These are phyloP conservation scores for Enteromius thamalakanensis DNA, from an alignment of 2,797 vertebrate species.

Conservation along the genomic window DNA sequence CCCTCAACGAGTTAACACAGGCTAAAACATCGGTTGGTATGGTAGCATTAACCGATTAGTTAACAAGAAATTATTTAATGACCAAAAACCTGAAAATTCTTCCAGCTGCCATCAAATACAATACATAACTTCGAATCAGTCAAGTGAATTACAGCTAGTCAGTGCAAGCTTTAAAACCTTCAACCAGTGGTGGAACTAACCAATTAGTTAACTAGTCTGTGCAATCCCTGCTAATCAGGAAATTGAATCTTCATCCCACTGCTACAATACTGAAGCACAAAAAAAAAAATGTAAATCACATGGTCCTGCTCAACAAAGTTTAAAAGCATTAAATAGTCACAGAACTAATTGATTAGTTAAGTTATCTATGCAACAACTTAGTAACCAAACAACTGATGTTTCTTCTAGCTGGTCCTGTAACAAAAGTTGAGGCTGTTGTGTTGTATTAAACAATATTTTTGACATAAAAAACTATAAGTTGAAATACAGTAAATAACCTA, in stretches of 20 bases:
- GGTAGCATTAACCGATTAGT: background rate
- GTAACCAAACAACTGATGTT: background rate
- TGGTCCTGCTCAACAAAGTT: background rate
- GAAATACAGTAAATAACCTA: background rate
- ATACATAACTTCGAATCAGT: background rate
- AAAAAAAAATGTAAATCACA: background rate
- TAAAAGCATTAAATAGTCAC: background rate
- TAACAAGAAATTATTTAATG: background rate
- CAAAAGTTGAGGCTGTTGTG: background rate
- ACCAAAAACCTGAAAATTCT: background rate
- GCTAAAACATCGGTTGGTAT: background rate
- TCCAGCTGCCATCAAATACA: background rate
- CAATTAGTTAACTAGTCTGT: background rate
- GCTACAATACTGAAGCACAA: background rate
- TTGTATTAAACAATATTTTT: background rate
- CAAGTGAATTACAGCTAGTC: background rate
- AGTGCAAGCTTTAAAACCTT: background rate
- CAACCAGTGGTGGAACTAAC: background rate
- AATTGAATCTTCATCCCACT: background rate
- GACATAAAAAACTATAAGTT: background rate
- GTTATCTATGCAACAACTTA: background rate
- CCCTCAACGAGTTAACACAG: background rate
- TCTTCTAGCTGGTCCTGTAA: background rate
- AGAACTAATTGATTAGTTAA: background rate
- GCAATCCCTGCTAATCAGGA: background rate